phyloP scores from a whole-genome alignment of 2,113 vertebrate genomes.

The Rhinoptilus africanus region DNA sequence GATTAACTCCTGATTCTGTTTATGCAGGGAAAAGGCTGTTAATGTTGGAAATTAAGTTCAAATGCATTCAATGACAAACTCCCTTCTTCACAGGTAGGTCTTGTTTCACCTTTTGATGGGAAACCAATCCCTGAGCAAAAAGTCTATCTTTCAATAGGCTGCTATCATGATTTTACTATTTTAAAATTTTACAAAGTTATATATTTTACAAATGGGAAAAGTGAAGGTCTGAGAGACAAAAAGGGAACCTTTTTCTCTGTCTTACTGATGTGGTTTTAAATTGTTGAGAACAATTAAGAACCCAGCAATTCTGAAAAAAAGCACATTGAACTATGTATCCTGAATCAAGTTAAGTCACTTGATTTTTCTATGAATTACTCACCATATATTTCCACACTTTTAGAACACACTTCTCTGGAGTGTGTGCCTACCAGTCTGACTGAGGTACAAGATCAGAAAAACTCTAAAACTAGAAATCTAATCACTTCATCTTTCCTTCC shows the following conservation, averaged over 20 bases:
- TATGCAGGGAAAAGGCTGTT: conserved; percentile 17
- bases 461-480: background rate
- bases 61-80: background rate
- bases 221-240: background rate
- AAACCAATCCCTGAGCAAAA: background rate
- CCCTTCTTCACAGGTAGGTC: background rate
- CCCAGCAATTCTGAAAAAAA: background rate
- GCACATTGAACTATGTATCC: background rate
- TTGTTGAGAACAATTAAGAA: background rate
- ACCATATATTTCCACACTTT: background rate
- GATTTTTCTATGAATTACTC: background rate
- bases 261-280: background rate
- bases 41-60: conserved; percentile 25
- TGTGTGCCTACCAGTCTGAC: background rate
- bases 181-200: background rate
- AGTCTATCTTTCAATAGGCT: background rate
- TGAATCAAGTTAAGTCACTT: background rate
- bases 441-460: background rate
- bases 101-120: background rate
- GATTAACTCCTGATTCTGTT: conserved; percentile 2
- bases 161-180: background rate
- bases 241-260: background rate
- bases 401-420: background rate
- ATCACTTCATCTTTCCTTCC: background rate
- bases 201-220: background rate